phyloP scores from a whole-genome alignment of 2,113 vertebrate species.

The Nothobranchius kuhntae region DNA sequence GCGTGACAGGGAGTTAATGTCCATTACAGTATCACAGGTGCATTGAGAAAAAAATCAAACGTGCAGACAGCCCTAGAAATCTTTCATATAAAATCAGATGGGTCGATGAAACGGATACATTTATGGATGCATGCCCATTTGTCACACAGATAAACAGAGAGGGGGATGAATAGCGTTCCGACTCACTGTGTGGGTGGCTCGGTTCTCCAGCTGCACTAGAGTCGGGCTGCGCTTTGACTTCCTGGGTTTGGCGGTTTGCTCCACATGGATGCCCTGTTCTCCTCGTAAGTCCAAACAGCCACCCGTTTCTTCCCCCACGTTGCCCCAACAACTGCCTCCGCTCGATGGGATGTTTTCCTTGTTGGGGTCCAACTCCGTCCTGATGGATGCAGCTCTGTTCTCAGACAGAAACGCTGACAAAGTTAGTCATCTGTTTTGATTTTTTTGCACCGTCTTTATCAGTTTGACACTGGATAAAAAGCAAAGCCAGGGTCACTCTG shows the following conservation, averaged over 20 bases:
- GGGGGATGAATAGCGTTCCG: neutral
- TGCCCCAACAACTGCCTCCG: conserved; percentile 66
- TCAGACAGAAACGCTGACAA: conserved; percentile 26
- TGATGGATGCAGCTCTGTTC: conserved; percentile 53
- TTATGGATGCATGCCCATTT: neutral
- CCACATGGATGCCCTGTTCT: conserved; percentile 64
- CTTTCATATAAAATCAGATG: neutral
- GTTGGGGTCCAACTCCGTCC: conserved; percentile 77
- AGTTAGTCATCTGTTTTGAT: conserved; percentile 21
- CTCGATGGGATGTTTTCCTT: conserved; percentile 91
- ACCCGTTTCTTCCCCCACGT: conserved; percentile 65
- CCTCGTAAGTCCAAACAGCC: conserved; percentile 64
- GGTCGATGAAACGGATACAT: no score
- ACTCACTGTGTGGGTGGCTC: conserved; percentile 85
- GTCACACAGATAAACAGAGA: neutral
- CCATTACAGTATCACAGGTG: neutral
- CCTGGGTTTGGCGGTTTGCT: conserved; percentile 77
- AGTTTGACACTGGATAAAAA: conserved; percentile 8
- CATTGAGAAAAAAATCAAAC: neutral
- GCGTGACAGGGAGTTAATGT: neutral
- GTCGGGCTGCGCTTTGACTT: conserved; percentile 84
- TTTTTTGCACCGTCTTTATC: conserved; percentile 22
- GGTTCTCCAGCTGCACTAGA: conserved; percentile 82
- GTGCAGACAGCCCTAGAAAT: neutral
- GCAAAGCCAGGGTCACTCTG: conserved; percentile 33